phyloP scores from a whole-genome alignment of 2,888 invertebrate genomes.

The Tinea pellionella region DNA sequence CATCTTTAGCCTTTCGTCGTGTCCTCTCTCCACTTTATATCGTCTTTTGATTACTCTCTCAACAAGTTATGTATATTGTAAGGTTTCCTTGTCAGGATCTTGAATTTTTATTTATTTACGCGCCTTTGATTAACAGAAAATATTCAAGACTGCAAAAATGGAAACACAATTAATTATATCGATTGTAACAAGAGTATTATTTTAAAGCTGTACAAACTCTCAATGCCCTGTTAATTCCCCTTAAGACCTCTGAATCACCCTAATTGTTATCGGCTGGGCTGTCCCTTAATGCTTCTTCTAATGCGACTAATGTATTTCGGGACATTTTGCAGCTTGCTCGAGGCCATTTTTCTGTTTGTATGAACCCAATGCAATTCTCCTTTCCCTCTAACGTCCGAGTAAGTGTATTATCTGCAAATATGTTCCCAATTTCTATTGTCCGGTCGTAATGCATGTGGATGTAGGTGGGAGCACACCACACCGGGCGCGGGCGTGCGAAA shows the following conservation, averaged over 20 bases:
- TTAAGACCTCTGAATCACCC: conserved; percentile 60
- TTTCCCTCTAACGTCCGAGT: conserved; percentile 42
- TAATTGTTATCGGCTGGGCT: conserved; percentile 62
- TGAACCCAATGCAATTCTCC: conserved; percentile 43
- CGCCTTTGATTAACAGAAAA: too few species aligned
- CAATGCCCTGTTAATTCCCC: conserved; percentile 57
- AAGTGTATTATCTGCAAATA: conserved; percentile 66
- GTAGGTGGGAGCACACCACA: conserved; percentile 23
- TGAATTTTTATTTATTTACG: too few species aligned
- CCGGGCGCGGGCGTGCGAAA: conserved; percentile 23
- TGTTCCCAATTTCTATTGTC: conserved; percentile 67
- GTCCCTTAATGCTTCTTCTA: conserved; percentile 65
- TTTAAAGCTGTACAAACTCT: conserved; percentile 55
- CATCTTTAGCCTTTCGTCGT: conserved; percentile 67
- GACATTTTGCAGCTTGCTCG: conserved; percentile 68
- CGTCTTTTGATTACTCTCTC: conserved; percentile 69
- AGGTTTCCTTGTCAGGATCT: conserved; percentile 27
- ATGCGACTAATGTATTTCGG: conserved; percentile 67
- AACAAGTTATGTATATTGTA: conserved; percentile 69
- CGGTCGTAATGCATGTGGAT: conserved; percentile 37
- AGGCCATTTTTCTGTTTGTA: conserved; percentile 64
- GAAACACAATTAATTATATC: not conserved
- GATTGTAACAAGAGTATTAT: not conserved
- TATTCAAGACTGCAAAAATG: not conserved
- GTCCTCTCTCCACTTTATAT: conserved; percentile 65